These are phyloP conservation scores for Atethmia centrago DNA, from an alignment of 2,888 invertebrate genomes.

Conservation along the genomic window DNA sequence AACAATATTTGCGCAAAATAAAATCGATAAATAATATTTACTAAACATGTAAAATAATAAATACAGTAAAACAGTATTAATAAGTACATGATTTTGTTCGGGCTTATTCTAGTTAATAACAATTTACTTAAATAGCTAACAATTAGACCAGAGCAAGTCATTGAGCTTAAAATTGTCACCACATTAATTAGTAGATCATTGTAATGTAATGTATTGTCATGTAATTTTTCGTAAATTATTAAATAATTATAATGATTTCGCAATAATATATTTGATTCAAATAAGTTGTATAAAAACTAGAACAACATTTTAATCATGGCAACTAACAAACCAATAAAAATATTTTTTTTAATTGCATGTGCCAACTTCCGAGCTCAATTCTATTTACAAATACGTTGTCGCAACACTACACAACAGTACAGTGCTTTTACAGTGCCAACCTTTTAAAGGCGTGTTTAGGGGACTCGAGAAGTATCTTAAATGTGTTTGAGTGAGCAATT, in stretches of 20 bases:
- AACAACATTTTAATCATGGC: neutral
- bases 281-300: neutral
- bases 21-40: conserved; percentile 13
- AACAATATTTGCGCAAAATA: conserved; percentile 28
- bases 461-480: conserved; percentile 6
- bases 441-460: conserved; percentile 26
- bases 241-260: neutral
- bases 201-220: neutral
- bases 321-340: conserved; percentile 2
- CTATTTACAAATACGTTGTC: conserved; percentile 34
- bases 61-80: conserved; percentile 28
- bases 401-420: conserved; percentile 28
- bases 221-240: neutral
- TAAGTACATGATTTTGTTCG: conserved; percentile 60
- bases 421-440: conserved; percentile 50
- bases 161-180: conserved; percentile 45
- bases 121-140: conserved; percentile 49
- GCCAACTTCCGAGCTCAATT: conserved; percentile 26
- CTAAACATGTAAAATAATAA: conserved; percentile 27
- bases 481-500: conserved; percentile 20
- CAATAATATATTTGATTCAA: neutral
- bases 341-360: conserved; percentile 20
- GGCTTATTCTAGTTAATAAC: conserved; percentile 40
- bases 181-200: neutral
- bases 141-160: conserved; percentile 44